Percentiles rank a stretch among this genome's conserved stretches.
Conservation (phyloP, 2,888 invertebrate species). For the Hedychridium roseum region DNA sequence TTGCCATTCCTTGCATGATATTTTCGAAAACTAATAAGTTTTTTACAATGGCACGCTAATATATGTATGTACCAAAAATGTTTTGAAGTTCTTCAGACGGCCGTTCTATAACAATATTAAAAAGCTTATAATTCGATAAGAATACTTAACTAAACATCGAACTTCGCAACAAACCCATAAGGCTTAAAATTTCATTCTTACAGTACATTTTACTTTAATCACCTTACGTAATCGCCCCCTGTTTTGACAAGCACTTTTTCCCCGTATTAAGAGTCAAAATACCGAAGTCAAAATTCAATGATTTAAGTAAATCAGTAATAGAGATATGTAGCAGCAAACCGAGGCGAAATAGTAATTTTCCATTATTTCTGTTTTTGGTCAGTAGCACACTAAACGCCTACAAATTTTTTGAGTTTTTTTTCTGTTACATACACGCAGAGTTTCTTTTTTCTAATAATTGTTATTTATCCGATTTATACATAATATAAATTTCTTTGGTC, state of each 20-base stretch:
- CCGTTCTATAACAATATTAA: background rate
- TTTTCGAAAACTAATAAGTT: no score
- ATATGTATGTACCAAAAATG: constrained; percentile 17
- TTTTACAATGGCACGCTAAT: no score
- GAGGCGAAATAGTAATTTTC: background rate
- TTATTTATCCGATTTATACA: constrained; percentile 41
- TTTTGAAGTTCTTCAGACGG: constrained; percentile 5
- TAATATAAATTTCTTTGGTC: constrained; percentile 58
- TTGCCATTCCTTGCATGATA: no score
- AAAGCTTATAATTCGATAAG: background rate
- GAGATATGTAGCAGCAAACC: background rate
- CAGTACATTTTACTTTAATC: no score
- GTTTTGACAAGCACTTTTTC: no score
- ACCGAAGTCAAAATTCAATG: background rate
- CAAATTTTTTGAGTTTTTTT: constrained; percentile 26
- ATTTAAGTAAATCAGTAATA: background rate
- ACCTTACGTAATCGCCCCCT: no score
- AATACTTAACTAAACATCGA: no score
- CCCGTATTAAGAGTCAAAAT: background rate
- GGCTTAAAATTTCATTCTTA: no score
- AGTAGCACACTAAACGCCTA: constrained; percentile 27
- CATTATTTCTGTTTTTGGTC: constrained; percentile 24
- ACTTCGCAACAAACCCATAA: no score
- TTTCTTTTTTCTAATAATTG: constrained; percentile 22
- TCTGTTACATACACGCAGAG: constrained; percentile 25